Base-by-base conservation (phyloP, 2,113 vertebrate genomes). In the Xyliphius kryptos region DNA sequence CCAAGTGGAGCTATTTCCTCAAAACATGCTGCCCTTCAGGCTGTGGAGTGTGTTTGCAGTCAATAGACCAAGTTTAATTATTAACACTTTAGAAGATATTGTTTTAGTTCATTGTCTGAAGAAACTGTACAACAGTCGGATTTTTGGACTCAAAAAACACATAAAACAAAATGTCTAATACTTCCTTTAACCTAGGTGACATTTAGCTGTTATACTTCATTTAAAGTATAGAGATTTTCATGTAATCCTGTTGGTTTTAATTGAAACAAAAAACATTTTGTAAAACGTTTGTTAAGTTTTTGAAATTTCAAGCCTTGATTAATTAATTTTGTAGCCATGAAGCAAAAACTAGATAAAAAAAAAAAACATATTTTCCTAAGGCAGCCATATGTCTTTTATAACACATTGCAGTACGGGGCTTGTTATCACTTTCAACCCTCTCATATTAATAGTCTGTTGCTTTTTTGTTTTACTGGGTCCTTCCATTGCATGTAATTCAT, bases 11-110 rank as follows among this genome's bases (percentile, higher is more conserved):
- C 69, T 3, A 76, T 85, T 88, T 87, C 81, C 84, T 85, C 76
- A 78, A 83, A 86, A 86, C 78, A 83, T 88, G 86, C 82, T 61
- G 66, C 72, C 50, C 75, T 79, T 77, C 82, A 85, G 84, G 80
- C 80, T 73, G 59, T 74, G 68, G 72, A 63, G 59, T 56, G 54
- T 63, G 58, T 55, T 48, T 48, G 40, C 61, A 43, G 54, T 43
- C 56, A 59, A 55, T 56, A 69, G 73, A 77, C 51, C 14, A 48
- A 37, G 58, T 69, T 76, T 68, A 32, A 62, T 54, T 15, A 71
- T 71, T 63, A 58, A 67, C 70, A 44, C 26, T 32, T 32, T n/a
- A n/a, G n/a, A n/a, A n/a, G n/a, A n/a, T n/a, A n/a, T n/a, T n/a
- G n/a, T n/a, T 32, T 32, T 32, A 32, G 4, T 32, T 6, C n/a